A percentile compares a stretch with the other conserved stretches of the same genome.
These are phyloP conservation scores for Apogon talboti DNA, from an alignment of 2,797 vertebrate genomes.

Conservation along the genomic window DNA sequence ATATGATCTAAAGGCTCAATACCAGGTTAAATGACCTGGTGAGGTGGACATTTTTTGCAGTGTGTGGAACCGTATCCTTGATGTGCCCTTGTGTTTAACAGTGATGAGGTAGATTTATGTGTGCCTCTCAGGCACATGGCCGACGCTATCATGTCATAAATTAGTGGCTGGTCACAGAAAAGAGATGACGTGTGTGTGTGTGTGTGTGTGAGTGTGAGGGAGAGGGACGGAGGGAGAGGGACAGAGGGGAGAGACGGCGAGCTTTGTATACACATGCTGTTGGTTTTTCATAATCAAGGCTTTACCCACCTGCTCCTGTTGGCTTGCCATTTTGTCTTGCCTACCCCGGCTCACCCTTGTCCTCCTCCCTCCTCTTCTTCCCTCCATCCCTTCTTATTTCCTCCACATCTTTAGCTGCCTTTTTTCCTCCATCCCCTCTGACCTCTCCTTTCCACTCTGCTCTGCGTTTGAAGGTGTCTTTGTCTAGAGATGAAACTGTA, in stretches of 20 bases:
- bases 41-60: conserved; percentile 30
- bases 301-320: conserved; percentile 66
- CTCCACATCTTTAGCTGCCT: background rate
- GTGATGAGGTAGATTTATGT: conserved; percentile 78
- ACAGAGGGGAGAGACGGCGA: background rate
- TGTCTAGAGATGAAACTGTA: conserved; percentile 54
- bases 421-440: conserved; percentile 41
- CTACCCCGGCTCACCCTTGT: conserved; percentile 2
- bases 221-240: too few relatives aligned
- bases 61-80: conserved; percentile 54
- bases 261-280: conserved; percentile 56
- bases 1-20: conserved; percentile 10
- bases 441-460: conserved; percentile 12
- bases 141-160: conserved; percentile 71
- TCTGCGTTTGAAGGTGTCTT: conserved; percentile 62
- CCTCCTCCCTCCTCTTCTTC: background rate
- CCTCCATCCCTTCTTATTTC: background rate
- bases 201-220: background rate
- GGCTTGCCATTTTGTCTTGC: conserved; percentile 6
- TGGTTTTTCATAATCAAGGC: conserved; percentile 70
- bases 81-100: conserved; percentile 75
- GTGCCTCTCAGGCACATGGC: conserved; percentile 59
- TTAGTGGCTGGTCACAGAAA: conserved; percentile 62
- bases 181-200: conserved; percentile 34
- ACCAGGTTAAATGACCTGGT: conserved; percentile 25